Base-by-base conservation (phyloP, 1,140 invertebrate species). In the Chrysomallon squamiferum region DNA sequence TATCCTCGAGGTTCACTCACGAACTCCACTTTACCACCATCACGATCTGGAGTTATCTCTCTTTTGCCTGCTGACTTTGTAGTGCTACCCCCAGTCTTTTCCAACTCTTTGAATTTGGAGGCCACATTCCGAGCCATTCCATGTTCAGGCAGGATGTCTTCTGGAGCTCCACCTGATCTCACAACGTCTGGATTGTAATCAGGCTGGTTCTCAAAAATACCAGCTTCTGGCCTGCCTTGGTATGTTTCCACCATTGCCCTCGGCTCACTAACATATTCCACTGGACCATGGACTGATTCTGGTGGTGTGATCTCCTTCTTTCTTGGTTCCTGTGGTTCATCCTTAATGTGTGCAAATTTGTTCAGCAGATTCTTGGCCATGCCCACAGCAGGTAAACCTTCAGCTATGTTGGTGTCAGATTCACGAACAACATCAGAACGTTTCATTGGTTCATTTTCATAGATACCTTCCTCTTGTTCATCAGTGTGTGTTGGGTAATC, bases 331-430 rank as follows among this genome's bases (percentile, higher is more conserved):
- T 6, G 25, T n/a, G 32, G 13, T 22, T 29, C 13, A 41, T 43
- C 43, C 56, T 38, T 43, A 33, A 50, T 57, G 43, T 38, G 62
- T 27, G 45, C 66, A 62, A 78, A 82, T 59, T 67, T 71, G 29
- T 68, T 71, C 27, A 74, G 56, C 11, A 80, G 65, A 69, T 61
- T 78, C 41, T 71, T 72, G 9, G 80, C 75, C 25, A 59, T 73
- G 52, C 80, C 80, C n/a, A 72, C 60, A 27, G 77, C 66, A 13
- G 80, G 80, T 15, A 82, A 66, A 20, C 75, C 77, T 7, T 67
- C 67, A 2, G 59, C 68, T 29, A 67, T 58, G 59, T 75, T 63
- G 1, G 54, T 61, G 35, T 82, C 80, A 27, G 68, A 49, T 62
- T 79, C 77, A 3, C 75, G 61, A 29, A 75, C 68, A 9, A 80